These are phyloP conservation scores for Cheirogaleus major DNA, from an alignment of 2,797 vertebrate species.

Conservation along the genomic window DNA sequence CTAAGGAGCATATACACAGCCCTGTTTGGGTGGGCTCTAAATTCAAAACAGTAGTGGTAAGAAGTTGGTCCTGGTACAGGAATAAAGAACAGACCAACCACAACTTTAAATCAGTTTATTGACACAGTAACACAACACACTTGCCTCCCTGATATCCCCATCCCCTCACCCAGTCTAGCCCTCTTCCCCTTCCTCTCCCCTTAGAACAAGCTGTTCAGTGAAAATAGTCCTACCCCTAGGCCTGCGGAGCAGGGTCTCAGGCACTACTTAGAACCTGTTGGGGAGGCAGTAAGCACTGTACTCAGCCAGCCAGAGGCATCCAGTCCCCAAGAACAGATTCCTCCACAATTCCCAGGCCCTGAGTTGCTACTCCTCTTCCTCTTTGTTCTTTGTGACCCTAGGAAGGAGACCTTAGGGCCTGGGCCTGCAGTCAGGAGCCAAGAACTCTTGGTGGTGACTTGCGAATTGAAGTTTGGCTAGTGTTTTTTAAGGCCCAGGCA, in stretches of 20 bases:
- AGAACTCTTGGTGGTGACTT: conserved; percentile 16
- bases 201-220: conserved; percentile 58
- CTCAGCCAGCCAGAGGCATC: conserved; percentile 45
- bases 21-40: neutral
- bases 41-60: neutral
- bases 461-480: conserved; percentile 52
- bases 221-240: conserved; percentile 19
- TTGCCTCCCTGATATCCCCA: conserved; percentile 69
- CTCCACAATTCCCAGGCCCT: conserved; percentile 38
- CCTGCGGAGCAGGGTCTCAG: neutral
- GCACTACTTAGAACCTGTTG: conserved; percentile 16
- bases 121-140: conserved; percentile 81
- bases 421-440: conserved; percentile 41
- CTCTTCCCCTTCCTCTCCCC: neutral
- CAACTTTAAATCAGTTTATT: conserved; percentile 81
- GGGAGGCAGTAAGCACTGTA: neutral
- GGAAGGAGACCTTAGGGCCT: conserved; percentile 53
- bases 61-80: conserved; percentile 13
- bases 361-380: conserved; percentile 54
- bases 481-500: conserved; percentile 58
- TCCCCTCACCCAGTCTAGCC: conserved; percentile 44
- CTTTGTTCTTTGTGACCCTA: conserved; percentile 49
- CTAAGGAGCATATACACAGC: neutral
- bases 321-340: conserved; percentile 24
- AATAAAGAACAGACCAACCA: conserved; percentile 60